Percentiles rank a stretch among this genome's conserved stretches.
phyloP scores from a whole-genome alignment of 1,140 invertebrate species.

The Palaemon carinicauda region DNA sequence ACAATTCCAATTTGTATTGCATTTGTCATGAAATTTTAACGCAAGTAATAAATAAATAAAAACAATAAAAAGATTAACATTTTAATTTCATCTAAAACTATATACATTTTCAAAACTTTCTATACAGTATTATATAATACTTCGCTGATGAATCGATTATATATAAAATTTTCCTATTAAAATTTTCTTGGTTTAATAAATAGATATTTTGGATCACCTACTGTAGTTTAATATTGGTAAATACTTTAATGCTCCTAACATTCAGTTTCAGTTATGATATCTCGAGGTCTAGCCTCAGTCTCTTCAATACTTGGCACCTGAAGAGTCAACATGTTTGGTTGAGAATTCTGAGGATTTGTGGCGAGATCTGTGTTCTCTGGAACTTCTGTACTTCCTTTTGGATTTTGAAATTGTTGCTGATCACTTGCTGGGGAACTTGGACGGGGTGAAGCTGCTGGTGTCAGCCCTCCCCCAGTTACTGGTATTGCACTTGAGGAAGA shows the following conservation, averaged over 20 bases:
- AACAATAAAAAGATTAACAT: too few species aligned
- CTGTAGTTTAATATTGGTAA: not conserved
- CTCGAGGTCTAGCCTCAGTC: conserved; percentile 33
- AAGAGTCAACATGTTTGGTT: conserved; percentile 30
- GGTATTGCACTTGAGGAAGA: conserved; percentile 49
- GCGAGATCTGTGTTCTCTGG: not conserved
- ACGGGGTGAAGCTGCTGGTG: conserved; percentile 35
- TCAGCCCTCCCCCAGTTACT: conserved; percentile 24
- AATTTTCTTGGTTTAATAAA: not conserved
- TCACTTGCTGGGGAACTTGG: conserved; percentile 30
- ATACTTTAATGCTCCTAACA: conserved; percentile 5
- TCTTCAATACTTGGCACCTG: conserved; percentile 35
- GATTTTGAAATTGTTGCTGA: not conserved
- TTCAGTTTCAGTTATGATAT: conserved; percentile 43
- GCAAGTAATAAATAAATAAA: too few species aligned
- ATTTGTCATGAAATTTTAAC: too few species aligned
- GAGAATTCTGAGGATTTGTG: not conserved
- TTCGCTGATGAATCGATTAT: not conserved
- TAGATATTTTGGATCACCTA: not conserved
- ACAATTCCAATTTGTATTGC: too few species aligned
- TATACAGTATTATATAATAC: too few species aligned
- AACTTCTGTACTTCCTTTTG: not conserved
- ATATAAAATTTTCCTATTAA: not conserved
- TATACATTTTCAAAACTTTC: too few species aligned
- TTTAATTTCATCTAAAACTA: too few species aligned